A percentile compares a stretch with the other conserved stretches of the same genome.
These are phyloP conservation scores for Balanococcus diminutus DNA, from an alignment of 2,888 invertebrate species.

Conservation along the genomic window DNA sequence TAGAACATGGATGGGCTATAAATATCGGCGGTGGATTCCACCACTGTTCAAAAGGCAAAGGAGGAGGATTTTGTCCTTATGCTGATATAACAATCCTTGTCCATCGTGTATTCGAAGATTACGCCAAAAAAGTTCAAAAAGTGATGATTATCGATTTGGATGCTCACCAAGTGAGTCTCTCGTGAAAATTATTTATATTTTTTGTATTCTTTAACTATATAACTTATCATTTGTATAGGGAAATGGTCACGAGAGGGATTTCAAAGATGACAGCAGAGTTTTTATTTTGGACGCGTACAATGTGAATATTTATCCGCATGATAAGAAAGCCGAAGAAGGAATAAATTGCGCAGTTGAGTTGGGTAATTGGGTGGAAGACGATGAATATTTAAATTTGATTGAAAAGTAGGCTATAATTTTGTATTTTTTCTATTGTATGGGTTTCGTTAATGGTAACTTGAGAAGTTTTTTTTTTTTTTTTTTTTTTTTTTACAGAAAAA, in stretches of 20 bases:
- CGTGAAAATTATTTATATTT: slow-evolving; percentile 5
- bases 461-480: slow-evolving; percentile 40
- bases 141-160: slow-evolving; percentile 90
- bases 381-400: slow-evolving; percentile 72
- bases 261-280: slow-evolving; percentile 71
- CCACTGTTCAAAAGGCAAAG: slow-evolving; percentile 77
- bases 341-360: slow-evolving; percentile 76
- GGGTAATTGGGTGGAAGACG: slow-evolving; percentile 68
- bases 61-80: slow-evolving; percentile 89
- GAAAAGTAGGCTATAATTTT: slow-evolving; percentile 65
- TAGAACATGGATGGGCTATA: slow-evolving; percentile 85
- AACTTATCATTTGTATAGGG: slow-evolving; percentile 66
- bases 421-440: slow-evolving; percentile 13
- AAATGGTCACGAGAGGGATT: slow-evolving; percentile 86
- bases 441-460: neutral
- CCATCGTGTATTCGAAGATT: slow-evolving; percentile 68
- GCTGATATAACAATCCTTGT: slow-evolving; percentile 85
- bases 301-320: slow-evolving; percentile 78
- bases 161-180: slow-evolving; percentile 77
- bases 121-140: slow-evolving; percentile 66
- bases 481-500: slow-evolving; percentile 64
- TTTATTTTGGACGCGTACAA: slow-evolving; percentile 90
- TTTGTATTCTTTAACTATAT: neutral
- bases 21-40: slow-evolving; percentile 93
- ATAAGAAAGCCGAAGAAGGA: slow-evolving; percentile 73